Conservation (phyloP, 2,113 vertebrate genomes). For the Alexandromys fortis region DNA sequence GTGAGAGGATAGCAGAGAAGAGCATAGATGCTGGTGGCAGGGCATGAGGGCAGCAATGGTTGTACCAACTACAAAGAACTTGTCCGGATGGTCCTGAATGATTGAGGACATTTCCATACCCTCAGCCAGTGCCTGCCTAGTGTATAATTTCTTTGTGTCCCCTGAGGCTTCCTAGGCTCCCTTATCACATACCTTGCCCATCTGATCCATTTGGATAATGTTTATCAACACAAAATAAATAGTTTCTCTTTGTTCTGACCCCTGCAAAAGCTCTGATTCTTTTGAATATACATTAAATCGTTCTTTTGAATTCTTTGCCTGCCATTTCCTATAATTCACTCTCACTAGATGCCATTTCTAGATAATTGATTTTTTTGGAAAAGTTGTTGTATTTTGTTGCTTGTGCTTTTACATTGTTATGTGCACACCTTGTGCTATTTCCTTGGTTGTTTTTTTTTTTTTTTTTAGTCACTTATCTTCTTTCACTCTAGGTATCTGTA, state of each 20-base stretch:
- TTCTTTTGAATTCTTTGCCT: neutral
- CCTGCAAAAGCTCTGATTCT: neutral
- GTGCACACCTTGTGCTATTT: neutral
- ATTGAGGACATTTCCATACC: slow-evolving; percentile 83
- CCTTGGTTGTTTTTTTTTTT: neutral
- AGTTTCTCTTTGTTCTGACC: slow-evolving; percentile 5
- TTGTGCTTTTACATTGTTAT: neutral
- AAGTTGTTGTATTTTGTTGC: neutral
- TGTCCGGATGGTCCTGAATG: slow-evolving; percentile 94
- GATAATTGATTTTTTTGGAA: neutral
- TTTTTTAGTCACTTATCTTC: neutral
- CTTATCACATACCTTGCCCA: slow-evolving; percentile 15
- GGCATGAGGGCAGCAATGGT: slow-evolving; percentile 95
- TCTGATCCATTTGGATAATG: slow-evolving; percentile 5
- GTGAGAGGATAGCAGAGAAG: slow-evolving; percentile 96
- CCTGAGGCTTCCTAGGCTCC: neutral
- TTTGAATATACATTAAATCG: neutral
- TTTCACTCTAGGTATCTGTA: neutral
- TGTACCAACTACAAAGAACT: slow-evolving; percentile 98
- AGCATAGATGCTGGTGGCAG: slow-evolving; percentile 92
- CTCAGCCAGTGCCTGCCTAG: neutral
- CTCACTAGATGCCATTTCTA: neutral
- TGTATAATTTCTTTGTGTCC: slow-evolving; percentile 24
- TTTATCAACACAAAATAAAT: slow-evolving; percentile 78
- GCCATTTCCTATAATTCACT: neutral